Percentiles rank a stretch among this genome's conserved stretches.
These are phyloP conservation scores for Adelognathus sp. DNA, from an alignment of 2,888 invertebrate species.

Conservation along the genomic window DNA sequence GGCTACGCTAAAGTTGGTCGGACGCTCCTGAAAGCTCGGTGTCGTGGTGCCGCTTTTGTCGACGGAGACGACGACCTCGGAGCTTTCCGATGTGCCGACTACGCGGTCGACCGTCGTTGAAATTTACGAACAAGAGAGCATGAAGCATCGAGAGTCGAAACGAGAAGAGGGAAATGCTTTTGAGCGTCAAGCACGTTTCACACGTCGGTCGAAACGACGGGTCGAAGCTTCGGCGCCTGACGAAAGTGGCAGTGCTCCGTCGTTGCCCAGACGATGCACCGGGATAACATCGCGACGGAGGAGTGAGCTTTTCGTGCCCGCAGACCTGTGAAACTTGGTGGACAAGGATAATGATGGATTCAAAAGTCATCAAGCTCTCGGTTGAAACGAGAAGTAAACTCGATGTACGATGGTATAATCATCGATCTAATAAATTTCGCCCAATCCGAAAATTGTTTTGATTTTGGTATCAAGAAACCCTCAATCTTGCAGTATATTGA, in stretches of 20 bases:
- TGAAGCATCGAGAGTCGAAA: conserved; percentile 12
- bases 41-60: conserved; percentile 1
- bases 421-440: neutral
- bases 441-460: neutral
- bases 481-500: neutral
- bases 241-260: conserved; percentile 69
- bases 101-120: conserved; percentile 56
- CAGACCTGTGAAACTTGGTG: neutral
- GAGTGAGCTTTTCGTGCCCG: conserved; percentile 27
- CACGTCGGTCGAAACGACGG: conserved; percentile 13
- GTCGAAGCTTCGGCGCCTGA: conserved; percentile 61
- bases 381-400: neutral
- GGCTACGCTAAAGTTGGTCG: neutral
- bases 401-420: neutral
- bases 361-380: conserved; percentile 14
- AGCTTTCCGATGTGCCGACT: conserved; percentile 33
- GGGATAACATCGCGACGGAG: conserved; percentile 59
- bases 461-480: neutral
- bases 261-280: conserved; percentile 58
- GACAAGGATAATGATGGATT: neutral
- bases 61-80: conserved; percentile 17
- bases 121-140: conserved; percentile 50
- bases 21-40: conserved; percentile 40
- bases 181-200: conserved; percentile 3
- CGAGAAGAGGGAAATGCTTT: neutral